Conservation (phyloP, 2,113 vertebrate species). For the Grantiella picta region DNA sequence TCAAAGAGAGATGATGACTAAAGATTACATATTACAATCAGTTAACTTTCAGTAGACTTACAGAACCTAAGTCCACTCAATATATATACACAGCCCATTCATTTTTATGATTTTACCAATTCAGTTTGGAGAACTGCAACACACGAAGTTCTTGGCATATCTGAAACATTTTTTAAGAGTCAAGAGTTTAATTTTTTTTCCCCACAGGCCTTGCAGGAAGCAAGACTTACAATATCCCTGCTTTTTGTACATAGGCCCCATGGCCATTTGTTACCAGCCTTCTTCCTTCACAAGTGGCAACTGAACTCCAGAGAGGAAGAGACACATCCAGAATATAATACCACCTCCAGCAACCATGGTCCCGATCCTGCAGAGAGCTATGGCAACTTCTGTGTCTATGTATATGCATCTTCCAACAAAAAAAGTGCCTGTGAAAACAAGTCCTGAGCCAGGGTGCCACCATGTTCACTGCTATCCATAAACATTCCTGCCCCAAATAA, state of each 20-base stretch:
- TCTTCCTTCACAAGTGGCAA: not conserved
- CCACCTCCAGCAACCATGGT: not conserved
- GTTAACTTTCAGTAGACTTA: not conserved
- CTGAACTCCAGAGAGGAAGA: not conserved
- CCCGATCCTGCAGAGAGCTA: not conserved
- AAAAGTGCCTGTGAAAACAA: not conserved
- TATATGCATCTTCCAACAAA: not conserved
- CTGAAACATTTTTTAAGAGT: not conserved
- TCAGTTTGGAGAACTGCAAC: not conserved
- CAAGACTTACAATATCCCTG: not conserved
- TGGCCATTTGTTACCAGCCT: not conserved
- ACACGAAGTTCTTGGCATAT: not conserved
- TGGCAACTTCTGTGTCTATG: not conserved
- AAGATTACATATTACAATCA: not conserved
- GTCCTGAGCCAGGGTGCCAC: not conserved
- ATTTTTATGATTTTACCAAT: not conserved
- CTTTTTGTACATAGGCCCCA: not conserved
- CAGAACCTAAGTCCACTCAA: not conserved
- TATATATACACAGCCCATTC: not conserved
- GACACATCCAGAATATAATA: not conserved
- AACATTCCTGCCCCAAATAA: not conserved
- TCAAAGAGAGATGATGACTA: not conserved
- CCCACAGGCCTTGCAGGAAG: not conserved
- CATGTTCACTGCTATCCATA: rapidly evolving
- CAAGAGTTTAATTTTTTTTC: not conserved